A percentile compares a stretch with the other conserved stretches of the same genome.
Evolutionary conservation across 2,888 invertebrate species (phyloP).

Genomic region (Patella caerulea): DNA sequence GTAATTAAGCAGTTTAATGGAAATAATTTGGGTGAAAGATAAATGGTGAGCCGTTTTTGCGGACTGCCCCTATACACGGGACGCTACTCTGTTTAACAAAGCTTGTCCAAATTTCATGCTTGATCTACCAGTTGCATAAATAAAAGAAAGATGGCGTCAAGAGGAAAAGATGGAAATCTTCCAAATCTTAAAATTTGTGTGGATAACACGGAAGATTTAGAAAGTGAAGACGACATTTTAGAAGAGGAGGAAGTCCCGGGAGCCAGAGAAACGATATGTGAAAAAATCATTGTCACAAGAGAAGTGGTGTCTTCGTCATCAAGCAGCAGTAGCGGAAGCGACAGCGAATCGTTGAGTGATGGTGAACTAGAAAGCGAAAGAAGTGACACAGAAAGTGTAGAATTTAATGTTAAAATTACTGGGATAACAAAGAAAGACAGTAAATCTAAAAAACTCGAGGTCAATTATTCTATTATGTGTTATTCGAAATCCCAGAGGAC

Average conservation of each 20-base stretch:
- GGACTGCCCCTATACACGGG: too few species aligned
- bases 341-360: background rate
- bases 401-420: constrained; percentile 2
- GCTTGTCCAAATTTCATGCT: too few species aligned
- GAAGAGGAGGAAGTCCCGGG: constrained; percentile 31
- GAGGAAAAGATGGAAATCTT: constrained; percentile 43
- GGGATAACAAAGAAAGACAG: background rate
- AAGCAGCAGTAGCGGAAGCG: background rate
- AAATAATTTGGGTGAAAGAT: too few species aligned
- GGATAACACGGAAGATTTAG: constrained; percentile 58
- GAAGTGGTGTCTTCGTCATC: background rate
- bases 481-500: too few species aligned
- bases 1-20: too few species aligned
- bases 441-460: background rate
- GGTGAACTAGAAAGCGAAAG: background rate
- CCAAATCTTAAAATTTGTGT: constrained; percentile 67
- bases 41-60: too few species aligned
- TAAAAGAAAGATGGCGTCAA: constrained; percentile 47
- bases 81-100: too few species aligned
- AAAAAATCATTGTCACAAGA: background rate
- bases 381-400: constrained; percentile 1
- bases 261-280: background rate
- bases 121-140: too few species aligned
- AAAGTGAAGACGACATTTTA: constrained; percentile 34
- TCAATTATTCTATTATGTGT: too few species aligned